Base-by-base conservation (phyloP, 2,113 vertebrate species). In the Megatriorchis doriae region DNA sequence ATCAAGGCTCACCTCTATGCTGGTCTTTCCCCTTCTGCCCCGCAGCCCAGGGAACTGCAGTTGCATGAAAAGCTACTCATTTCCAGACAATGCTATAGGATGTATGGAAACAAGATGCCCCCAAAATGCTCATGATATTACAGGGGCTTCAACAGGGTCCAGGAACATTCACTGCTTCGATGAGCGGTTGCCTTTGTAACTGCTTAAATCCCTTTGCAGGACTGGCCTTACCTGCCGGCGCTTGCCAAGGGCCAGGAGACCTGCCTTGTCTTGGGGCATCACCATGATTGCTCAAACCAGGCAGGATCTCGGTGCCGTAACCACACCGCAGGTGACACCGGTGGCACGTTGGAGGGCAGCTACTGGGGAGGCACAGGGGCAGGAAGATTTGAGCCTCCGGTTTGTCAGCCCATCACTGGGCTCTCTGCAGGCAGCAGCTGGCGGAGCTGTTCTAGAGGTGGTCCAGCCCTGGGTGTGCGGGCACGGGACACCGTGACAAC, bases 271-370 rank as follows among this genome's bases (percentile, higher is more conserved):
- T 72, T 34, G 4, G 16, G 36, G 34, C 53, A 38, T 6, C 70
- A 7, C 2, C 1, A 6, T 10, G 45, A 18, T 17, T 38, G 75
- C 53, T 86, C 45, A 56, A 40, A 56, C 14, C 14, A 31, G 6
- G 47, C 1, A 1, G 32, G 42, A 43, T 88, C 71, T 55, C 2
- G 0, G n/a, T 62, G 59, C 42, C 1, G 1, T 23, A n/a, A 50
- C 40, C 65, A 50, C 52, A 34, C n/a, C 0, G 2, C n/a, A 43
- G 42, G 75, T 70, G 66, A 34, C 73, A 52, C 36, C 3, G 6
- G 21, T 0, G 6, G 6, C 79, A 80, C 1, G 0, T 42, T 52
- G 52, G 17, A 62, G 53, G 47, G 29, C 50, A 58, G 29, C 15
- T 36, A 13, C 10, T 1, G 5, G 11, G 53, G 55, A 26, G 27